A percentile compares a stretch with the other conserved stretches of the same genome.
These are phyloP conservation scores for Cantharis lateralis DNA, from an alignment of 2,888 invertebrate genomes.

Conservation along the genomic window DNA sequence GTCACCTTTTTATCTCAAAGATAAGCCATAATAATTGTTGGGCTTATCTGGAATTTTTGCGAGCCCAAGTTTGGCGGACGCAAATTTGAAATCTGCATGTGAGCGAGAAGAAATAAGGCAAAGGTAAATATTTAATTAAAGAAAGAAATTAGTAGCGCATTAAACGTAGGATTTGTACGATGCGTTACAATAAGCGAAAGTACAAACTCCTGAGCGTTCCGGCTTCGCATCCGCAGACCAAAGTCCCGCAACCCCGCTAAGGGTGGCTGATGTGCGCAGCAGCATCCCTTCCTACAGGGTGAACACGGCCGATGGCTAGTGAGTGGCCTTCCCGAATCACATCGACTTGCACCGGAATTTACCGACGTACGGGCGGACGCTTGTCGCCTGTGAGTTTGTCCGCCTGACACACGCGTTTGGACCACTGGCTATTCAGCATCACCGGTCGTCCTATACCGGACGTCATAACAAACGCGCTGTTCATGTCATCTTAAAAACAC, in stretches of 20 bases:
- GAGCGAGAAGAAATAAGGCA: not conserved
- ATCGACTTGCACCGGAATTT: constrained; percentile 41
- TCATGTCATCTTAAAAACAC: constrained; percentile 11
- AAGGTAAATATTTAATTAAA: not conserved
- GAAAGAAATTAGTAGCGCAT: not conserved
- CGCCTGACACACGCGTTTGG: constrained; percentile 56
- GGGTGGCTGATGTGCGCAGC: constrained; percentile 49
- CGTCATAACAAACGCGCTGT: constrained; percentile 31
- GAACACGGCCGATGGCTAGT: constrained; percentile 62
- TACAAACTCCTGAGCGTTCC: constrained; percentile 45
- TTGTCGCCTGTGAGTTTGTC: constrained; percentile 46
- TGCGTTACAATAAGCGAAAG: constrained; percentile 1
- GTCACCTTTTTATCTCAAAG: not conserved
- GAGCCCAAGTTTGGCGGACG: not conserved
- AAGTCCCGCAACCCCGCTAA: constrained; percentile 45
- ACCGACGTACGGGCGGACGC: constrained; percentile 45
- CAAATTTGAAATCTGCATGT: not conserved
- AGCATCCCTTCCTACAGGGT: constrained; percentile 59
- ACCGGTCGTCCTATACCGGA: constrained; percentile 43
- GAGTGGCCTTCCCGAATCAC: constrained; percentile 53
- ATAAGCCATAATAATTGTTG: not conserved
- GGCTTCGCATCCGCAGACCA: constrained; percentile 46
- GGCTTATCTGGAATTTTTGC: not conserved
- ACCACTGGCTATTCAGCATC: constrained; percentile 56
- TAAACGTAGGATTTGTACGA: not conserved